Base-by-base conservation (phyloP, 2,113 vertebrate genomes). In the Oncorhynchus kisutch region DNA sequence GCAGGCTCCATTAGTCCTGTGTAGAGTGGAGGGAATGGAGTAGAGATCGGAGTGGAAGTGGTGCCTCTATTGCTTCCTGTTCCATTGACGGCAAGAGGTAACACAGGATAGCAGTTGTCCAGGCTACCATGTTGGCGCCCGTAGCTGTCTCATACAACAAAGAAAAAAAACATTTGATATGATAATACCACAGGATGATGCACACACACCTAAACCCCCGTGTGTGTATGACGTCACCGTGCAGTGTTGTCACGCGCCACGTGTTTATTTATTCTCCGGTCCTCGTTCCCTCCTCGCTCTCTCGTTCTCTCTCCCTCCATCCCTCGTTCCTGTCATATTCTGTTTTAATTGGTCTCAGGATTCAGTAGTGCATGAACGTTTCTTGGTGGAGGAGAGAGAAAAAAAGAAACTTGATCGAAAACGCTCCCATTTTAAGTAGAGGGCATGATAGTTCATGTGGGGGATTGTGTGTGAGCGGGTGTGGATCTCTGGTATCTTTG, bases 301-400 rank as follows among this genome's bases (percentile, higher is more conserved):
- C 76, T 22, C 8, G 27, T 72, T 86, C 62, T 71, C 48, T 74
- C 70, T 75, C 70, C 59, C 25, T 51, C 45, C 25, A 59, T 57
- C 34, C 69, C 80, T 69, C 31, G 16, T 84, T 86, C 70, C 67
- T 87, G 75, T 83, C 81, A 81, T 77, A 82, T 87, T 80, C 75
- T 49, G 9, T 80, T 89, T 91, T 90, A 88, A 90, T 92, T 92
- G 88, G 74, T 73, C 79, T 88, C 78, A 67, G 76, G 68, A 79
- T 79, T 78, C 81, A 77, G 81, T 64, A 59, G 74, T 64, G 86
- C 84, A 59, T 87, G 68, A 88, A 77, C 67, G 67, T 73, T 74
- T 83, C 70, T 72, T 57, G n/a, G n/a, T 14, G 0, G 11, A 73
- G 72, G n/a, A 49, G 51, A 1, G 29, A 27, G 3, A 27, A 78